Conservation (phyloP, 2,113 vertebrate genomes). For the Pterocles burchelli region DNA sequence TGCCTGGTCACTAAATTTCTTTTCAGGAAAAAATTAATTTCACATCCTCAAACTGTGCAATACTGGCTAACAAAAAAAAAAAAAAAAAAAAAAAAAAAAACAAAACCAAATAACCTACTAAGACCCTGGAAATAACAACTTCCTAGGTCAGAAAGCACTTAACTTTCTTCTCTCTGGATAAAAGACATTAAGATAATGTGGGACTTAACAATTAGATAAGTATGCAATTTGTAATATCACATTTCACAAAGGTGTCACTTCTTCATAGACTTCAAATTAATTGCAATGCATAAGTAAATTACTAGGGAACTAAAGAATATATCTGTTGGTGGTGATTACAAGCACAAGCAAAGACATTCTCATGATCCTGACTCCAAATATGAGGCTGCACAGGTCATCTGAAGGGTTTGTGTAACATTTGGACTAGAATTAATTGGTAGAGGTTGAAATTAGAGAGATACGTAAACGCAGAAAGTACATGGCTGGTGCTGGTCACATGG, state of each 20-base stretch:
- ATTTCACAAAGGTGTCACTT: neutral
- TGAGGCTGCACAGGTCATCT: neutral
- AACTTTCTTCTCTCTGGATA: neutral
- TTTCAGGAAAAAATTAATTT: neutral
- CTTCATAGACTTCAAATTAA: neutral
- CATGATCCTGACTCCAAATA: neutral
- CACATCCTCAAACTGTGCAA: neutral
- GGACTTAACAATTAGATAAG: neutral
- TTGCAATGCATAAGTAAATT: neutral
- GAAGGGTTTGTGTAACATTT: neutral
- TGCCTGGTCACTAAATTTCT: neutral
- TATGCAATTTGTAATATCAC: neutral
- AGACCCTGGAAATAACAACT: neutral
- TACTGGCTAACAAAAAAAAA: neutral
- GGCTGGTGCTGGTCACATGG: neutral
- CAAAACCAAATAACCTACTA: neutral
- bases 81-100: neutral
- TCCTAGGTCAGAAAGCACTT: neutral
- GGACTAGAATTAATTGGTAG: neutral
- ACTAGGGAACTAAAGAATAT: neutral
- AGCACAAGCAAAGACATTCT: neutral
- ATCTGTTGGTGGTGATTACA: neutral
- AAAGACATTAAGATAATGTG: neutral
- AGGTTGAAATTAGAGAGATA: neutral
- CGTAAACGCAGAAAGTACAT: neutral